Conservation (phyloP, 53 echinoderm and acorn worm genomes). For the Henricia sp. region DNA sequence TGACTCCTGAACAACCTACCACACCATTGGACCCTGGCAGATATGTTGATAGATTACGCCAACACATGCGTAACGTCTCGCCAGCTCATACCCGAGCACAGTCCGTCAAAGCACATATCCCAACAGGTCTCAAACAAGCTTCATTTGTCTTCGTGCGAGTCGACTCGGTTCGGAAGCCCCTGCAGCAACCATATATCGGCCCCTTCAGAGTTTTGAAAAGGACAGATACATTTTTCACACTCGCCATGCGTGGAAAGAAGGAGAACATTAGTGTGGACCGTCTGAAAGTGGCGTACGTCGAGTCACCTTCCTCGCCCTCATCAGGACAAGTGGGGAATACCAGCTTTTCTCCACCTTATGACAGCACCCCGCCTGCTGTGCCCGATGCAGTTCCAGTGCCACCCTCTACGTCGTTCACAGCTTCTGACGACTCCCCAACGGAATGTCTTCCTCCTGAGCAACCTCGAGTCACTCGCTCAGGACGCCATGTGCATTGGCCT, state of each 20-base stretch:
- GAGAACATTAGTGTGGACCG: conserved; percentile 63
- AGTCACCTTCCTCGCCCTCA: background rate
- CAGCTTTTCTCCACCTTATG: background rate
- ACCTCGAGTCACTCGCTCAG: background rate
- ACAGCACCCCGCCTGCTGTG: background rate
- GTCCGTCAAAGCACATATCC: background rate
- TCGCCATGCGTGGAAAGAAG: conserved; percentile 33
- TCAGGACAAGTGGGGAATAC: background rate
- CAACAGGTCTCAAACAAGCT: background rate
- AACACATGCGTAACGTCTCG: conserved; percentile 46
- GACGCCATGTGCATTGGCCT: conserved; percentile 25
- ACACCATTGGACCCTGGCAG: conserved; percentile 7
- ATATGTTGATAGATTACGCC: conserved; percentile 41
- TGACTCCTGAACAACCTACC: background rate
- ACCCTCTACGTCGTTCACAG: background rate
- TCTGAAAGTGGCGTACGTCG: conserved; percentile 56
- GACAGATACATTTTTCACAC: conserved; percentile 45
- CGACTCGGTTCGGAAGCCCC: conserved; percentile 42
- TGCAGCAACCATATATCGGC: conserved; percentile 53
- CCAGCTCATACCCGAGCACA: conserved; percentile 5
- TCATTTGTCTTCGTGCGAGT: conserved; percentile 29
- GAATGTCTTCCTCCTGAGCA: background rate
- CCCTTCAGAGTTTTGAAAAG: conserved; percentile 35
- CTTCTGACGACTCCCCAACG: background rate
- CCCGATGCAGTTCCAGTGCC: background rate